These are phyloP conservation scores for Chrysochloris asiatica DNA, from an alignment of 2,113 vertebrate species.

Conservation along the genomic window DNA sequence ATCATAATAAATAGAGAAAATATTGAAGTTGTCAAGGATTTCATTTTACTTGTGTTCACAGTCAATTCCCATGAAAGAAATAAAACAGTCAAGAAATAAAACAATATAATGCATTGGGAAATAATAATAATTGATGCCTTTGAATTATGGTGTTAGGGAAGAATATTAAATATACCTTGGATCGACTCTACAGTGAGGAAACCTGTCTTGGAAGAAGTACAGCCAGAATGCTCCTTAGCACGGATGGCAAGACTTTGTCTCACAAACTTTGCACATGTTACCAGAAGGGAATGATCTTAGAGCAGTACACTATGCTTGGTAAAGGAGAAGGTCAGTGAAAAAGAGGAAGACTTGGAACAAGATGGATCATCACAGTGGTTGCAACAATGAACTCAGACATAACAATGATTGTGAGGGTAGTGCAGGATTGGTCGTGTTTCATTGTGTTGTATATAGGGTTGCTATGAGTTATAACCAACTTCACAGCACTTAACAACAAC, in stretches of 20 bases:
- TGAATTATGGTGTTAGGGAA: neutral
- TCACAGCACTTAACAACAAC: neutral
- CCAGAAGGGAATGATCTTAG: no score
- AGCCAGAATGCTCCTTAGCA: neutral
- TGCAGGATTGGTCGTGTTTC: neutral
- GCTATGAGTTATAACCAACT: neutral
- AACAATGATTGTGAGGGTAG: neutral
- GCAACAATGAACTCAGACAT: neutral
- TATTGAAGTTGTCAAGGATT: no score
- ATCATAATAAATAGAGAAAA: no score
- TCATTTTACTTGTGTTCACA: no score
- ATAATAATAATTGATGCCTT: no score
- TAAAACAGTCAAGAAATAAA: no score
- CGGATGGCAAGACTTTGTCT: neutral
- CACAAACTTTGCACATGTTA: neutral
- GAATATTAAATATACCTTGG: neutral
- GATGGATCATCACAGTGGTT: neutral
- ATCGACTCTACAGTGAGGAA: neutral
- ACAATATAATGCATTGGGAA: no score
- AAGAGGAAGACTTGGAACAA: neutral
- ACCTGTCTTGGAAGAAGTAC: neutral
- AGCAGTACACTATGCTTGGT: neutral
- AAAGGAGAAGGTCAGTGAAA: neutral
- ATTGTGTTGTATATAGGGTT: neutral
- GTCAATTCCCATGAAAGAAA: no score